Evolutionary conservation across 2,888 invertebrate genomes (phyloP).

Genomic region (Lasiommata megera): DNA sequence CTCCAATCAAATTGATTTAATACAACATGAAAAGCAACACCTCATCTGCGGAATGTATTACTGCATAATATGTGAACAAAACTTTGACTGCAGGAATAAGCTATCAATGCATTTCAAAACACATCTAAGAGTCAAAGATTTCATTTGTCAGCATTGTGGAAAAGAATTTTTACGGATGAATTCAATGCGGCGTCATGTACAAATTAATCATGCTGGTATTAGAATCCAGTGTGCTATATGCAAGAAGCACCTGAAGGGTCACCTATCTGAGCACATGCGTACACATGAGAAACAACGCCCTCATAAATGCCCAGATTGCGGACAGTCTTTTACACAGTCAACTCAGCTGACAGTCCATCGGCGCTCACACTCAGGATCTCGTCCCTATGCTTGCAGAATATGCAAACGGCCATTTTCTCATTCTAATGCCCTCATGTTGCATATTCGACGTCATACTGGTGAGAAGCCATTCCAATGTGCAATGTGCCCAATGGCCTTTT

Average conservation of each 20-base stretch:
- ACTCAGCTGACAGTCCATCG: constrained; percentile 92
- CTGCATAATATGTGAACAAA: constrained; percentile 86
- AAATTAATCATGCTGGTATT: constrained; percentile 87
- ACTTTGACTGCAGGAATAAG: constrained; percentile 85
- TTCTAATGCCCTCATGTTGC: constrained; percentile 91
- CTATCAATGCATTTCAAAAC: constrained; percentile 84
- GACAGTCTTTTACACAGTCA: constrained; percentile 90
- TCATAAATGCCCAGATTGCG: constrained; percentile 89
- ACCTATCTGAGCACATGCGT: constrained; percentile 90
- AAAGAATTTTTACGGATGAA: constrained; percentile 88
- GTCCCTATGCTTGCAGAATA: constrained; percentile 91
- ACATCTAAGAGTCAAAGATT: constrained; percentile 88
- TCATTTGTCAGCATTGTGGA: constrained; percentile 90
- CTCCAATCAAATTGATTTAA: constrained; percentile 51
- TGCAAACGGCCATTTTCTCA: constrained; percentile 91
- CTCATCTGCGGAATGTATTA: constrained; percentile 86
- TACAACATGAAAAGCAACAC: constrained; percentile 88
- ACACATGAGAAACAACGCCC: constrained; percentile 89
- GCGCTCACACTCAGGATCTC: constrained; percentile 91
- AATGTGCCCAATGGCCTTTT: constrained; percentile 87
- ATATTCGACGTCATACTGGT: constrained; percentile 91
- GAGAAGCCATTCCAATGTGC: constrained; percentile 90
- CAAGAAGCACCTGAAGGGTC: constrained; percentile 90
- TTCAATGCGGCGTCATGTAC: constrained; percentile 88
- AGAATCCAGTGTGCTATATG: constrained; percentile 91